Evolutionary conservation across 1,140 invertebrate species (phyloP).

Genomic region (Spodoptera frugiperda): DNA sequence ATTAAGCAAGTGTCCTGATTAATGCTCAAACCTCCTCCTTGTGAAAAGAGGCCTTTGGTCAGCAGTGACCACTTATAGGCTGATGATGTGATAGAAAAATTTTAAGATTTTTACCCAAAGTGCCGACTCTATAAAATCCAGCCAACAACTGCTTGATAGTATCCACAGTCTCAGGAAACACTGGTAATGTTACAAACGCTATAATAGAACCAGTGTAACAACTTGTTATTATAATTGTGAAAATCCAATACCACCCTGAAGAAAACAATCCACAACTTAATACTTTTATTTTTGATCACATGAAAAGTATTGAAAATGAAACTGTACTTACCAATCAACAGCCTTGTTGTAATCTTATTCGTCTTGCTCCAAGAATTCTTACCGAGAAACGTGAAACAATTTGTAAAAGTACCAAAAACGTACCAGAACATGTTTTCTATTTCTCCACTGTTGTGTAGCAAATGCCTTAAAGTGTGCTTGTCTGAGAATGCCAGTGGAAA

Average conservation of each 20-base stretch:
- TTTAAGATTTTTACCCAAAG: constrained; percentile 82
- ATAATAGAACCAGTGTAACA: constrained; percentile 93
- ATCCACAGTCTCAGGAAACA: constrained; percentile 90
- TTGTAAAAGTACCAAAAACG: constrained; percentile 93
- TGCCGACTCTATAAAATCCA: constrained; percentile 88
- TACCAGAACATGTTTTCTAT: constrained; percentile 93
- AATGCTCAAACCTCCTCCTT: too few relatives aligned
- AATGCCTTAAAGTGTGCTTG: constrained; percentile 87
- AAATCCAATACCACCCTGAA: constrained; percentile 91
- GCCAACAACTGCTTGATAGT: constrained; percentile 87
- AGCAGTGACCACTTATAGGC: too few relatives aligned
- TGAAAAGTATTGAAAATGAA: constrained; percentile 18
- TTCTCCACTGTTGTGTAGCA: constrained; percentile 89
- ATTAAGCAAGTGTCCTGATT: too few relatives aligned
- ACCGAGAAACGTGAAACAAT: constrained; percentile 90
- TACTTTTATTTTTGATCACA: constrained; percentile 12
- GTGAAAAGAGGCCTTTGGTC: too few relatives aligned
- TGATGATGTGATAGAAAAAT: too few relatives aligned
- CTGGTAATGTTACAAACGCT: constrained; percentile 91
- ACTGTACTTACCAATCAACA: constrained; percentile 88
- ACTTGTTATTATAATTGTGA: constrained; percentile 92
- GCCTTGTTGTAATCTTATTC: constrained; percentile 89
- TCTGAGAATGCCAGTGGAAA: constrained; percentile 90
- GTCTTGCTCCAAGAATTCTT: constrained; percentile 89
- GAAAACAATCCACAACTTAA: constrained; percentile 36